Base-by-base conservation (phyloP, 2,797 vertebrate genomes). In the Oophaga sylvatica region DNA sequence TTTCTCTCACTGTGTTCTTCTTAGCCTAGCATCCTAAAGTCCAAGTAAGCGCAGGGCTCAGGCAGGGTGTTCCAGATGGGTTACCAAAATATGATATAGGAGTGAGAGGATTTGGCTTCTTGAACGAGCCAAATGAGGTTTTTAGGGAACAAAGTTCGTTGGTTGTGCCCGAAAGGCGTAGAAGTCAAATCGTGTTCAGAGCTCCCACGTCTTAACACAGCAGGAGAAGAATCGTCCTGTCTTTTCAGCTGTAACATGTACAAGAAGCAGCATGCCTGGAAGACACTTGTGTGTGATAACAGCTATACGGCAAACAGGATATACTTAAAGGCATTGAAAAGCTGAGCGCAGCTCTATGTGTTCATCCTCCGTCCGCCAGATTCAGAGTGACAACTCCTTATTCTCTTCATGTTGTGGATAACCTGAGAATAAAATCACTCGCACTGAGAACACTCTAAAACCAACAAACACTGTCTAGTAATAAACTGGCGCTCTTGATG, bases 131-230 rank as follows among this genome's bases (percentile, higher is more conserved):
- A 89, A 88, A 45, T 84, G 87, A 90, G 89, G 84, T 92, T 91
- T 91, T 81, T 80, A 83, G 0, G 91, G 91, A 91, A 89, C 88
- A 81, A 89, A 92, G 92, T 91, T 92, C 89, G 45, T 0, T 85
- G 91, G 88, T 90, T 85, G 0, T 93, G 94, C 92, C 94, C 91
- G 90, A 92, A 88, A 92, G 93, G 93, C 60, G 76, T 88, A 91
- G 59, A 92, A 94, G 93, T 93, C 93, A 94, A 92, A 86, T 93
- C 92, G 85, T 83, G 91, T 93, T 89, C 84, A 88, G 91, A 91
- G 91, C 83, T 90, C 90, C 91, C 81, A 78, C 91, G 91, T 90
- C 87, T 90, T 81, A 91, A 90, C 90, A 5, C 91, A 89, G 91
- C 88, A 84, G 91, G 91, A 92, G 91, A 83, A 83, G 68, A 90